Base-by-base conservation (phyloP, 92 coral and sea anemone species). In the Epizoanthus illoricatus region DNA sequence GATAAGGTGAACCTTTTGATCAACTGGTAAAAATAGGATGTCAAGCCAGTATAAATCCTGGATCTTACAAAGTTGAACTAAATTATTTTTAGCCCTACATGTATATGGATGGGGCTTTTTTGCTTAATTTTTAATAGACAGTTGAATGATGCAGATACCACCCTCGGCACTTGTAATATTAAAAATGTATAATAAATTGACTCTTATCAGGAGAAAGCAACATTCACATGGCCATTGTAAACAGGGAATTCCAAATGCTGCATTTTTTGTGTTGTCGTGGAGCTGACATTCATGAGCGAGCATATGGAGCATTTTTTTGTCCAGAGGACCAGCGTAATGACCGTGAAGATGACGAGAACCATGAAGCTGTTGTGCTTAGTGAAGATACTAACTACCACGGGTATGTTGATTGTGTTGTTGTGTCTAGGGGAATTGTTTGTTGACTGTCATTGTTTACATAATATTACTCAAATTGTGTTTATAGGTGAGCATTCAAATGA, bases 201-300 rank as follows among this genome's bases (percentile, higher is more conserved):
- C 36, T 28, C 15, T 65, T 75, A 59, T 15, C 62, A 90, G 97
- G 97, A 4, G 97, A 93, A 69, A 93, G 94, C 85, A 84, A 85
- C 60, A 73, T 91, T 71, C 97, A 93, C 80, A 93, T 93, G 97
- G 97, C 97, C 24, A 91, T 93, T 47, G 97, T 89, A 8, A 93
- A 93, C 79, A 92, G 75, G 80, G 86, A 91, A 67, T 80, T 91
- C 64, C 84, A 52, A 57, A 88, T 93, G 97, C 94, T 93, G 39
- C 97, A 93, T 45, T 84, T 75, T 74, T 87, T 93, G 65, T 93
- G 97, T 67, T 86, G 84, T 67, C 83, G 87, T 75, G 94, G 97
- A 55, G 94, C 94, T 4, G 82, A 93, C 73, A 78, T 93, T 47
- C 97, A 93, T 73, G 94, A 93, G 69, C 87, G 97, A 36, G 97